A percentile compares a stretch with the other conserved stretches of the same genome.
phyloP scores from a whole-genome alignment of 2,113 vertebrate species.

The Chamaea fasciata region DNA sequence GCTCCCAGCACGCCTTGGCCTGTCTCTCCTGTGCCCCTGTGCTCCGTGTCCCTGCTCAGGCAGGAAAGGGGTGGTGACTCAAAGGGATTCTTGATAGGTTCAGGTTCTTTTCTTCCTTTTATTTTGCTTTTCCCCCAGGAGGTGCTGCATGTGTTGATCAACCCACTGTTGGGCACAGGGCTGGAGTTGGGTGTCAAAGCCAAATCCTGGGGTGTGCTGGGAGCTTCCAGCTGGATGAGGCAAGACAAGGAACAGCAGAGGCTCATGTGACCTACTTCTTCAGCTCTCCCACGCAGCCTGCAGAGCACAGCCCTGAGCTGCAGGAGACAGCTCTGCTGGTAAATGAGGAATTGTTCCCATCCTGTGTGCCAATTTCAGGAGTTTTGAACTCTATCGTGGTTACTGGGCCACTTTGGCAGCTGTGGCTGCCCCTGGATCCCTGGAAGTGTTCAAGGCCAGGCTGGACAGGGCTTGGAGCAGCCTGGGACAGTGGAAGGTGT shows the following conservation, averaged over 20 bases:
- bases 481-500: background rate
- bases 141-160: background rate
- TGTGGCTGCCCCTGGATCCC: background rate
- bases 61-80: background rate
- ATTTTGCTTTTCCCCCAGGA: background rate
- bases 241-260: background rate
- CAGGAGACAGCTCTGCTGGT: background rate
- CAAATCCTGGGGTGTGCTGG: background rate
- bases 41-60: background rate
- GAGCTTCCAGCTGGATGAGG: background rate
- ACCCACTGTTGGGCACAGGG: background rate
- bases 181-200: background rate
- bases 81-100: background rate
- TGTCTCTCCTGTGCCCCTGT: background rate
- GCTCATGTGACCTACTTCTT: background rate
- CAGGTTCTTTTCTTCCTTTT: background rate
- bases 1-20: fast-evolving
- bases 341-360: background rate
- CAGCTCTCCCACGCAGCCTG: background rate
- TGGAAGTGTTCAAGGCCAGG: background rate
- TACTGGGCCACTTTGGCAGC: background rate
- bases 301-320: background rate
- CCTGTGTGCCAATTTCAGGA: background rate
- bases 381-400: background rate
- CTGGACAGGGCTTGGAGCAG: fast-evolving